These are phyloP conservation scores for Xestia ashworthii DNA, from an alignment of 2,888 invertebrate species.

Conservation along the genomic window DNA sequence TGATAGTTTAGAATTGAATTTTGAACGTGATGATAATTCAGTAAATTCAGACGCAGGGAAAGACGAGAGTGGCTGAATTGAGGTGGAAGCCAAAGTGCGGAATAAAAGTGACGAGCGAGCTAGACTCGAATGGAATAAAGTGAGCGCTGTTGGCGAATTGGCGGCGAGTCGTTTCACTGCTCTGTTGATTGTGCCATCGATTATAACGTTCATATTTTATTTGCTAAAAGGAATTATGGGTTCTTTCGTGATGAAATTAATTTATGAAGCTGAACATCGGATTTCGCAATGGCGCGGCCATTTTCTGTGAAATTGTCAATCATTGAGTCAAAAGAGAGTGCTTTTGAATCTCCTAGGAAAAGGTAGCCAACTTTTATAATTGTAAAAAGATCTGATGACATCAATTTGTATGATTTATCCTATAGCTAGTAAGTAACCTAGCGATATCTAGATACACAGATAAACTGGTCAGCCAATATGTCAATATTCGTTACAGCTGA, in stretches of 20 bases:
- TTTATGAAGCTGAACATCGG: background rate
- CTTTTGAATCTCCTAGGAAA: background rate
- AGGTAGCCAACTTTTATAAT: background rate
- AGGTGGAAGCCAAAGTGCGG: constrained; percentile 88
- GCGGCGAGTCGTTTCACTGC: constrained; percentile 59
- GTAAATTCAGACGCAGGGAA: constrained; percentile 86
- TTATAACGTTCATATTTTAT: constrained; percentile 55
- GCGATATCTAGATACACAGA: background rate
- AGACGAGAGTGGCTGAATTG: constrained; percentile 88
- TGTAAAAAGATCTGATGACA: background rate
- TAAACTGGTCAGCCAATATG: constrained; percentile 13
- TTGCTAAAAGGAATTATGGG: constrained; percentile 16
- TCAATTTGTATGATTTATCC: background rate
- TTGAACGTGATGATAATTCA: constrained; percentile 64
- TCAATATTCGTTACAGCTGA: constrained; percentile 9
- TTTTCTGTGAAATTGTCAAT: background rate
- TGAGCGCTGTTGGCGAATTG: constrained; percentile 68
- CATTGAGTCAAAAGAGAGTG: background rate
- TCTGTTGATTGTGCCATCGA: constrained; percentile 63
- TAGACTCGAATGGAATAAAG: constrained; percentile 69
- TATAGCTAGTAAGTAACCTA: too few species aligned
- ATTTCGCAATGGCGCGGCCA: background rate
- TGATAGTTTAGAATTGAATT: constrained; percentile 57
- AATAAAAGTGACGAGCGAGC: constrained; percentile 88
- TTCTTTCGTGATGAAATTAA: background rate